Percentiles rank a stretch among this genome's conserved stretches.
phyloP scores from a whole-genome alignment of 2,797 vertebrate species.

The Chaetodon trifasciatus region DNA sequence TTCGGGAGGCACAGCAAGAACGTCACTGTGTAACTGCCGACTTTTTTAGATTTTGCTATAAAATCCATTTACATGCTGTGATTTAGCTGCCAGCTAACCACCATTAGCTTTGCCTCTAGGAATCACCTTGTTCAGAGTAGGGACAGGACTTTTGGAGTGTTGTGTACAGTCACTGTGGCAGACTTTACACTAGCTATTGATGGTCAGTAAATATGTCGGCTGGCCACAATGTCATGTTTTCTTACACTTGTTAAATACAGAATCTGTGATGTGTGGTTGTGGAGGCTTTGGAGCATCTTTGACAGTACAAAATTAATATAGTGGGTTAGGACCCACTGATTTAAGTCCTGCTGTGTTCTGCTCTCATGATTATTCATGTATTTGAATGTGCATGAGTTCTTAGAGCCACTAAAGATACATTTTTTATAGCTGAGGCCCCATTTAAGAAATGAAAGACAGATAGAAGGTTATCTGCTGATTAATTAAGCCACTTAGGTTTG shows the following conservation, averaged over 20 bases:
- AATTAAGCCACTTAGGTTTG: constrained; percentile 59
- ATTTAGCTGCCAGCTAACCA: too few relatives aligned
- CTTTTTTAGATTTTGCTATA: too few relatives aligned
- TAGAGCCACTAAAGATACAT: not conserved
- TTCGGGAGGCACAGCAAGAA: too few relatives aligned
- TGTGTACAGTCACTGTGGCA: not conserved
- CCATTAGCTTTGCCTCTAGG: too few relatives aligned
- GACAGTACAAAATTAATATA: not conserved
- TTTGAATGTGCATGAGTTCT: constrained; percentile 8
- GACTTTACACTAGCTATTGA: not conserved
- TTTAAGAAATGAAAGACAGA: constrained; percentile 38
- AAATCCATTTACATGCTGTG: too few relatives aligned
- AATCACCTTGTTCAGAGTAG: too few relatives aligned
- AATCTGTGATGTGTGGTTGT: not conserved
- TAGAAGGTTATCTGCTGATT: constrained; percentile 61
- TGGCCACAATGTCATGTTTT: not conserved
- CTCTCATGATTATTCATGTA: constrained; percentile 21
- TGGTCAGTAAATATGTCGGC: not conserved
- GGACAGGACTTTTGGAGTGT: not conserved
- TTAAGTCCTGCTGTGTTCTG: not conserved
- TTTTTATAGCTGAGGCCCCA: constrained; percentile 2
- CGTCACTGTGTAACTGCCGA: too few relatives aligned
- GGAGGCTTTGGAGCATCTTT: not conserved
- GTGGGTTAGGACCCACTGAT: not conserved
- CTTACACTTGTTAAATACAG: not conserved